Evolutionary conservation across 2,888 invertebrate genomes (phyloP).

Genomic region (Stenodema calcarata): DNA sequence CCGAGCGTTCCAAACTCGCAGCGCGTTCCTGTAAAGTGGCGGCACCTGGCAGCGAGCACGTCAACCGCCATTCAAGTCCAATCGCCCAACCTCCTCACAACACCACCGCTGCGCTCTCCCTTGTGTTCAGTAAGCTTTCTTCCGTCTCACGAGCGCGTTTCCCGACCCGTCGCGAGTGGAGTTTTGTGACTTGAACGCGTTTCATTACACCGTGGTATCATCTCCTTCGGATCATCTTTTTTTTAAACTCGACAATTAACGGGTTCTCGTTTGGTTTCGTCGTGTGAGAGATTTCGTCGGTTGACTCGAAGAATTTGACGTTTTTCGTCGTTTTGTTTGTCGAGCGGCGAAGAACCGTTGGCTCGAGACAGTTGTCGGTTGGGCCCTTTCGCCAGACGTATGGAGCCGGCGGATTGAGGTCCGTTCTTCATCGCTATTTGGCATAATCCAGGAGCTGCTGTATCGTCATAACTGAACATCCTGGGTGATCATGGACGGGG

Average conservation of each 20-base stretch:
- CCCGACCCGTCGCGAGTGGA: background rate
- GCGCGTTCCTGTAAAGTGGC: background rate
- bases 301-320: background rate
- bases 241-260: background rate
- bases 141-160: background rate
- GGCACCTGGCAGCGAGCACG: conserved; percentile 17
- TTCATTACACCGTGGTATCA: background rate
- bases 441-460: background rate
- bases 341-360: conserved; percentile 2
- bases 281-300: background rate
- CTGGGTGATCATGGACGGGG: conserved; percentile 34
- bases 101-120: no score
- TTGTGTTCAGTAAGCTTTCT: conserved; percentile 18
- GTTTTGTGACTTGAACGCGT: background rate
- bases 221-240: background rate
- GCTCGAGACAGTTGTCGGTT: background rate
- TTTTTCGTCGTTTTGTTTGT: background rate
- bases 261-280: background rate
- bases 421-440: background rate
- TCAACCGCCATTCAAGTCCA: conserved; percentile 20
- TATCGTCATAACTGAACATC: background rate
- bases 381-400: conserved; percentile 10
- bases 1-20: background rate
- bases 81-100: background rate
- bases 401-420: conserved; percentile 17